Evolutionary conservation across 2,113 vertebrate genomes (phyloP), one percentile per base, ranked within the genome.

Genomic region (Hyperopisus bebe): DNA sequence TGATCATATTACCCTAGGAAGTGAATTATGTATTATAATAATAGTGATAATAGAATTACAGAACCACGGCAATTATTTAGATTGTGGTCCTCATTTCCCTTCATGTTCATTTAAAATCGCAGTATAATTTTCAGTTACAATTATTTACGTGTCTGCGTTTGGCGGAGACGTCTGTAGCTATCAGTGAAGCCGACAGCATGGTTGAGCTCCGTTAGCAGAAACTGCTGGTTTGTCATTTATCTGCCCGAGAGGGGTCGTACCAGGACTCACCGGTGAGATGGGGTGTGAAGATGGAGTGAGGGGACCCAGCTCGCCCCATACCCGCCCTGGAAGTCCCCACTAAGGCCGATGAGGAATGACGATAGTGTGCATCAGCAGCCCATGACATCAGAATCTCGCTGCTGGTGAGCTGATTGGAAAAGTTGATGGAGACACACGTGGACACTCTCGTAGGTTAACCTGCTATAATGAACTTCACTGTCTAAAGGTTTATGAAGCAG

Each of bases 341-440:
- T 50, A 13, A 62, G 42, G 62, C 62, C n/a, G 9, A 74, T 24
- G 62, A 74, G 66, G 24, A 66, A 74, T 74, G 62, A n/a, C 21
- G 19, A 13, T 5, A 48, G 46, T 74, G 44, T 1, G 15, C 87
- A 88, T 17, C 87, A 48, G 42, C 24, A 48, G 24, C n/a, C 87
- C 15, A n/a, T 48, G 44, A 88, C 55, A 88, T 88, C 58, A 62
- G 66, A 46, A 88, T 74, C 87, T 88, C 87, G 17, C 58, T 9
- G 87, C 62, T 50, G 66, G 31, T 50, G 62, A 27, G 58, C 58
- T 46, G 9, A 31, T 74, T 48, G 87, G 87, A 21, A 74, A 74
- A 74, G n/a, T 9, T 88, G 87, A 88, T 88, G 88, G 46, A n/a
- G 44, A 74, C 42, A 46, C 8, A 77, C n/a, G 27, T 27, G 66